Evolutionary conservation across 2,888 invertebrate species (phyloP).

Genomic region (Mantis religiosa): DNA sequence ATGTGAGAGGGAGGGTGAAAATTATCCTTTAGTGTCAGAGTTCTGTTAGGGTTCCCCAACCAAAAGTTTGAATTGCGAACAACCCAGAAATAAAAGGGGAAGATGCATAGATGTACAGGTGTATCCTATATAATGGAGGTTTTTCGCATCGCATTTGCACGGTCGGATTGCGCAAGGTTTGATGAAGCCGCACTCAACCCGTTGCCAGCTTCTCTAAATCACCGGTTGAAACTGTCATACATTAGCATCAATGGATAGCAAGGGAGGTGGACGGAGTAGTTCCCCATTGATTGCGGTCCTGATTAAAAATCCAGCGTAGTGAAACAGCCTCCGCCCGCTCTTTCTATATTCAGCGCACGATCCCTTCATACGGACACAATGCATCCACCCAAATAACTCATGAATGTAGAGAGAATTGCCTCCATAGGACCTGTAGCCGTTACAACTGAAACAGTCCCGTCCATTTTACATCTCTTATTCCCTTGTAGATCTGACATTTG

Average conservation of each 20-base stretch:
- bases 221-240: background rate
- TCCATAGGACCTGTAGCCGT: background rate
- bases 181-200: background rate
- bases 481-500: no score
- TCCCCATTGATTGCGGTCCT: background rate
- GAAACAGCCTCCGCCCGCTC: background rate
- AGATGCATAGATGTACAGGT: background rate
- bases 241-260: conserved; percentile 5
- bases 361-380: background rate
- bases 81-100: background rate
- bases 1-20: background rate
- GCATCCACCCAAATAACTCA: background rate
- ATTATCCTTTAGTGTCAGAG: background rate
- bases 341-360: background rate
- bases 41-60: background rate
- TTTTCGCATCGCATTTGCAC: no score
- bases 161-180: background rate
- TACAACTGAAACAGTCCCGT: background rate
- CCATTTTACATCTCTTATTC: background rate
- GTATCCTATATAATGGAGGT: background rate
- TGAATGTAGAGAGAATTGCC: background rate
- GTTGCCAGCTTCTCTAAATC: background rate
- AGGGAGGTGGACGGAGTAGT: background rate
- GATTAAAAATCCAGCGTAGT: conserved; percentile 13
- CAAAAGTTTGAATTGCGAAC: background rate